These are phyloP conservation scores for Muraenolepis orangiensis DNA, from an alignment of 2,797 vertebrate genomes.

Conservation along the genomic window DNA sequence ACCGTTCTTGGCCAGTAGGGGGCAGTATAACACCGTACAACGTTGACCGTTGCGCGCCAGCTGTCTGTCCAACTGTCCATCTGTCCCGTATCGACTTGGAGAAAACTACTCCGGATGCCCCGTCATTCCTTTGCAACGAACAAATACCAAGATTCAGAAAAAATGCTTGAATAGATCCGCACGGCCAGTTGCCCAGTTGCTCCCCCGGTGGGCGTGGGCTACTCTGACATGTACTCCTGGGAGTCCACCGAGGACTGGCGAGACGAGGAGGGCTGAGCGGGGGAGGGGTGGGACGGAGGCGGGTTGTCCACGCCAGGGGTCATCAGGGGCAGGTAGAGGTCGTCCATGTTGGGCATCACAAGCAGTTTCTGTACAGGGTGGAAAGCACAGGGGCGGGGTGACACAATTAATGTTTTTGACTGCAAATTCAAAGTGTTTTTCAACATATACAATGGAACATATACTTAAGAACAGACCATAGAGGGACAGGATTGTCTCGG, in stretches of 20 bases:
- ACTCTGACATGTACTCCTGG: constrained; percentile 63
- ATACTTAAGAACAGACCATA: too few species aligned
- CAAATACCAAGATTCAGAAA: neutral
- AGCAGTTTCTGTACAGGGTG: constrained; percentile 77
- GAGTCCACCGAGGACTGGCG: constrained; percentile 66
- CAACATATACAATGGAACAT: neutral
- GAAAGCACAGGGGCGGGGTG: constrained; percentile 2
- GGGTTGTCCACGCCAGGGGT: constrained; percentile 74
- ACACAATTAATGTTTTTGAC: neutral
- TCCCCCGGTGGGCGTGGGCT: neutral
- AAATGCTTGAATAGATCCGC: neutral
- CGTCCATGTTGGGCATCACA: constrained; percentile 91
- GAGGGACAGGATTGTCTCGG: too few species aligned
- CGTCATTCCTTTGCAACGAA: neutral
- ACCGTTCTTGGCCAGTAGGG: constrained; percentile 22
- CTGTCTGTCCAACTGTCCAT: neutral
- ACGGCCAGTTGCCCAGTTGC: neutral
- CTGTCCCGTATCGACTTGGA: neutral
- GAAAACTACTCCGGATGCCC: neutral
- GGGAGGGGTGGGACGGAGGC: constrained; percentile 51
- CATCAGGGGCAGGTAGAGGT: constrained; percentile 86
- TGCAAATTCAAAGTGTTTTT: neutral
- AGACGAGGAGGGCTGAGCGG: constrained; percentile 37
- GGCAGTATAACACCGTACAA: constrained; percentile 23
- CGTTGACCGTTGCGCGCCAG: constrained; percentile 5